Conservation (phyloP, 2,888 invertebrate genomes). For the Noctua janthina region DNA sequence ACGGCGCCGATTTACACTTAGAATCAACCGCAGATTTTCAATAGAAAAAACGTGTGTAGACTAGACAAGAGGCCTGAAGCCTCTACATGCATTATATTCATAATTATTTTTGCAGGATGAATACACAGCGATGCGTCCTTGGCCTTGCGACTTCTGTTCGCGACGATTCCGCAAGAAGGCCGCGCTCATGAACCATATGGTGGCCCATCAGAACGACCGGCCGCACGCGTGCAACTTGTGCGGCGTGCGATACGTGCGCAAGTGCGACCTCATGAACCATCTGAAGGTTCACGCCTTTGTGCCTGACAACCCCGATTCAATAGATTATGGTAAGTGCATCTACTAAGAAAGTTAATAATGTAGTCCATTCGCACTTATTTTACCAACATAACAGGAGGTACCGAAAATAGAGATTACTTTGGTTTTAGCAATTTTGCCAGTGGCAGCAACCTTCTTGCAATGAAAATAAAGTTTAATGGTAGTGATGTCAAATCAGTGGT, state of each 20-base stretch:
- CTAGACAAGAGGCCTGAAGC: not conserved
- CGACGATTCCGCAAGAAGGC: constrained; percentile 95
- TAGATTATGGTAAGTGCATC: constrained; percentile 85
- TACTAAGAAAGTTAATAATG: not conserved
- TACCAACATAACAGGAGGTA: not conserved
- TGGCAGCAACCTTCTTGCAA: not conserved
- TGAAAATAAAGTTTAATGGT: not conserved
- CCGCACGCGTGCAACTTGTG: constrained; percentile 96
- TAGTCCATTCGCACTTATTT: not conserved
- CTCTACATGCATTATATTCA: not conserved
- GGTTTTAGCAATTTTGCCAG: not conserved
- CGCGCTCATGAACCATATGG: constrained; percentile 96
- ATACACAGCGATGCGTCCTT: constrained; percentile 94
- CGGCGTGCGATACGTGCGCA: constrained; percentile 94
- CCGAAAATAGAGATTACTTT: not conserved
- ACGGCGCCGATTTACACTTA: not conserved
- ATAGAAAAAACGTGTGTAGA: not conserved
- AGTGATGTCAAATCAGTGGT: not conserved
- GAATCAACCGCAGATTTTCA: not conserved
- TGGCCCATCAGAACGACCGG: constrained; percentile 95
- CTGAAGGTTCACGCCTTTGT: constrained; percentile 95
- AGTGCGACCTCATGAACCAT: constrained; percentile 95
- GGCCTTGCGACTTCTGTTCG: constrained; percentile 96
- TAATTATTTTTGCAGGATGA: constrained; percentile 86
- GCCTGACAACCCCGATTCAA: constrained; percentile 91